Percentiles rank a stretch among this genome's conserved stretches.
Conservation (phyloP, 2,888 invertebrate genomes). For the Eupithecia pulchellata region DNA sequence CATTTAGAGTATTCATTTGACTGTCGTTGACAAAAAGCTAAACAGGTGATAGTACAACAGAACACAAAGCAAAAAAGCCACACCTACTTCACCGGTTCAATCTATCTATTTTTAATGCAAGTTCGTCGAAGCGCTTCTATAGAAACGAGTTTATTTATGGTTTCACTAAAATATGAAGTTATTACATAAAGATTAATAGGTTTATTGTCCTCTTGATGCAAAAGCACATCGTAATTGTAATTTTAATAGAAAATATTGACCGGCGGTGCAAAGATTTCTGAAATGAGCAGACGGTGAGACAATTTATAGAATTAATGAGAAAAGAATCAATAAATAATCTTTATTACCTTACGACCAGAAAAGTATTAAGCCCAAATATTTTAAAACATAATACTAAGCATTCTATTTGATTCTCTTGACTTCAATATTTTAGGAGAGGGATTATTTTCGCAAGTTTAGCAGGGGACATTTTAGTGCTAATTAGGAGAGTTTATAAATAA, state of each 20-base stretch:
- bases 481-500: too few relatives aligned
- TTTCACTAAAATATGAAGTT: constrained; percentile 43
- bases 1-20: background rate
- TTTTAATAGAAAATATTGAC: constrained; percentile 9
- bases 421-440: background rate
- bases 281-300: background rate
- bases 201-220: constrained; percentile 38
- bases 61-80: constrained; percentile 15
- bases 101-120: constrained; percentile 18
- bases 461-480: too few relatives aligned
- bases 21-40: background rate
- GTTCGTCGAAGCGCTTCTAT: constrained; percentile 31
- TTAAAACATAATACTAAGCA: background rate
- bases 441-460: too few relatives aligned
- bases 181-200: constrained; percentile 43
- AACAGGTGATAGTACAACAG: constrained; percentile 5
- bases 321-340: background rate
- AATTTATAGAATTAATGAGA: background rate
- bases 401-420: background rate
- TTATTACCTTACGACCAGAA: background rate
- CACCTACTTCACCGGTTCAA: constrained; percentile 24
- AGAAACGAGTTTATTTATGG: constrained; percentile 39
- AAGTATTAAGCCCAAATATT: background rate
- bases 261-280: background rate
- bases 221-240: constrained; percentile 23